Percentiles rank a stretch among this genome's conserved stretches.
These are phyloP conservation scores for Muscicapa striata DNA, from an alignment of 2,797 vertebrate species.

Conservation along the genomic window DNA sequence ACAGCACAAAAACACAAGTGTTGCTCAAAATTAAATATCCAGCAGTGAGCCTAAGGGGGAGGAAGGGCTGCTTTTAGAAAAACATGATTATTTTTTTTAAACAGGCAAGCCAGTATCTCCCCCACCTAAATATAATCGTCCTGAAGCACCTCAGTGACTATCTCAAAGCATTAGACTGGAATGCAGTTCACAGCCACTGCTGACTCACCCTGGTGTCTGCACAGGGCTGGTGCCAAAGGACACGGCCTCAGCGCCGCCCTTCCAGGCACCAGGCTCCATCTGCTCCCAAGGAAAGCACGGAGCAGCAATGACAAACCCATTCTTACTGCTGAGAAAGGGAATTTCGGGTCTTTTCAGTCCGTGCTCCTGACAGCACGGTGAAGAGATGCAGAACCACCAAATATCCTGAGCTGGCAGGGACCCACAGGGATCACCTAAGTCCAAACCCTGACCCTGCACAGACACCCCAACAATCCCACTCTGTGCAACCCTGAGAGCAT, in stretches of 20 bases:
- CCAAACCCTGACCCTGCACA: background rate
- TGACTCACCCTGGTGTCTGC: conserved; percentile 36
- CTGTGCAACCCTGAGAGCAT: background rate
- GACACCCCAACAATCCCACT: background rate
- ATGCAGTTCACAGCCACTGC: background rate
- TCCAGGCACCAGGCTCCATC: background rate
- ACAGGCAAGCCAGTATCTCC: background rate
- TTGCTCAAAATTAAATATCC: background rate
- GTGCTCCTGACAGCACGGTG: fast-evolving
- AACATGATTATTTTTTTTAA: background rate
- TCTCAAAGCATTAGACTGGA: background rate
- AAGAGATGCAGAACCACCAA: background rate
- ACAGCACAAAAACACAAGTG: background rate
- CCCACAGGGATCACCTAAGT: background rate
- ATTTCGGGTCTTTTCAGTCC: fast-evolving
- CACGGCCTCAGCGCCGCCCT: background rate
- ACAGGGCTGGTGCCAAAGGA: background rate
- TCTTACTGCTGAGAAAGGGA: background rate
- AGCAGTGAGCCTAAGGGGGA: fast-evolving
- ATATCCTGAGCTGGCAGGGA: background rate
- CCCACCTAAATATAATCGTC: background rate
- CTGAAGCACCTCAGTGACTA: background rate
- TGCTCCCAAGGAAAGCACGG: background rate
- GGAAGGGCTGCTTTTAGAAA: background rate
- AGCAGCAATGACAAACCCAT: fast-evolving